phyloP scores from a whole-genome alignment of 2,888 invertebrate genomes.

The Andrena trimmerana region DNA sequence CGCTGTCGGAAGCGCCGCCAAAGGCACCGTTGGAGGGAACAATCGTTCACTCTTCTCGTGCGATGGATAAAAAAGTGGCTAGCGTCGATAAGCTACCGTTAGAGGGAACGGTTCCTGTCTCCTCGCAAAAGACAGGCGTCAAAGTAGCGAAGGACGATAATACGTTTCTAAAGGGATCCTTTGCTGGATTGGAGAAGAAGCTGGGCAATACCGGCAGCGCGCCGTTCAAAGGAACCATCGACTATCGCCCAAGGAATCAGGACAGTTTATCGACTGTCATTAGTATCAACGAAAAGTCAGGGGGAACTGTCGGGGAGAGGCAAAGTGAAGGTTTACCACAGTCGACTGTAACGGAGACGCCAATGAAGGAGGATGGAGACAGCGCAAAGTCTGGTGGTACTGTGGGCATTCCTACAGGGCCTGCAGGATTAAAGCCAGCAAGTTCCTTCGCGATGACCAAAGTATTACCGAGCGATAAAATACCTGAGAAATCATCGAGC shows the following conservation, averaged over 20 bases:
- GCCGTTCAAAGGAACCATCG: conserved; percentile 30
- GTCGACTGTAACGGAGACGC: neutral
- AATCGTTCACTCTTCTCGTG: neutral
- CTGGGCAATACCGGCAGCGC: neutral
- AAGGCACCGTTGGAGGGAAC: conserved; percentile 6
- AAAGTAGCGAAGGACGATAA: neutral
- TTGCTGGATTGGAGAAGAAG: neutral
- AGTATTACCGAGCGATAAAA: neutral
- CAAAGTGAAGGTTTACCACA: neutral
- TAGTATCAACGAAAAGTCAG: neutral
- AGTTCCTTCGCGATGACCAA: neutral
- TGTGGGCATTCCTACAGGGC: neutral
- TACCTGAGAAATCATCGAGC: neutral
- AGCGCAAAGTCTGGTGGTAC: neutral
- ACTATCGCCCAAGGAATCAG: neutral
- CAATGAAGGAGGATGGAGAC: neutral
- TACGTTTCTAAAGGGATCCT: neutral
- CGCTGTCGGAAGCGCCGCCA: neutral
- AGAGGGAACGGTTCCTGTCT: neutral
- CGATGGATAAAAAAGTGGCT: neutral
- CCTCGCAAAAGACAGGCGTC: neutral
- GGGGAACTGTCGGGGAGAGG: neutral
- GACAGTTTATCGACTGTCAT: neutral
- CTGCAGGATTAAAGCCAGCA: neutral
- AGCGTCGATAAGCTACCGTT: neutral